Base-by-base conservation (phyloP, 2,888 invertebrate species). In the Cenopis cana region DNA sequence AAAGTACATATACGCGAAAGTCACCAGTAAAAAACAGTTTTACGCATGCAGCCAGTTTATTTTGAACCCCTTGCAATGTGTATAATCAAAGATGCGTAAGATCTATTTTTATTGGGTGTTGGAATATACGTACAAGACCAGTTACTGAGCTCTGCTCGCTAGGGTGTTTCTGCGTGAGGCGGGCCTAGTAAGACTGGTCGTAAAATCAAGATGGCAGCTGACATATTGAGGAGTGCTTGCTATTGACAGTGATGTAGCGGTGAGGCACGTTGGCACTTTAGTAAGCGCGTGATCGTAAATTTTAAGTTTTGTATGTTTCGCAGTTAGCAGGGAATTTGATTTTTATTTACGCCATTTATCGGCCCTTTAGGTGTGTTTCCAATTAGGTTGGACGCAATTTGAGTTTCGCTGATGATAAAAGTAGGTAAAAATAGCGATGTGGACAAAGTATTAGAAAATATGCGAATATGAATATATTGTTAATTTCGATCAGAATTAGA, bases 201-300 rank as follows among this genome's bases (percentile, higher is more conserved):
- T 10, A 18, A 62, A 67, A 49, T 20, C 76, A 76, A 77, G 74
- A 76, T 76, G 76, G 78, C 75, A 74, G 10, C 61, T 74, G 76
- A 78, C 76, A 69, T 76, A 78, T 77, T 60, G 76, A 72, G 68
- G 68, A 74, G 73, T 64, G 74, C 72, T 73, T 73, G 67, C 52
- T 55, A 70, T 50, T 73, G 77, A 76, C 77, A 74, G 66, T 77
- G 77, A 77, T 70, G 59, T 65, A 77, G 73, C 65, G 75, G 55
- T 59, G 68, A 65, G 68, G 46, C 64, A 74, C 76, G 76, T 71
- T 66, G 62, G 52, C 66, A 62, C 69, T 62, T 69, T 67, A 54
- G 46, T 20, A 33, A 11, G 49, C 29, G 52, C 66, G 70, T 70
- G 66, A 54, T 54, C 20, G 14, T 66, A 66, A 54, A 70, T 70